Evolutionary conservation across 2,888 invertebrate genomes (phyloP).

Genomic region (Lasioglossum villosulum): DNA sequence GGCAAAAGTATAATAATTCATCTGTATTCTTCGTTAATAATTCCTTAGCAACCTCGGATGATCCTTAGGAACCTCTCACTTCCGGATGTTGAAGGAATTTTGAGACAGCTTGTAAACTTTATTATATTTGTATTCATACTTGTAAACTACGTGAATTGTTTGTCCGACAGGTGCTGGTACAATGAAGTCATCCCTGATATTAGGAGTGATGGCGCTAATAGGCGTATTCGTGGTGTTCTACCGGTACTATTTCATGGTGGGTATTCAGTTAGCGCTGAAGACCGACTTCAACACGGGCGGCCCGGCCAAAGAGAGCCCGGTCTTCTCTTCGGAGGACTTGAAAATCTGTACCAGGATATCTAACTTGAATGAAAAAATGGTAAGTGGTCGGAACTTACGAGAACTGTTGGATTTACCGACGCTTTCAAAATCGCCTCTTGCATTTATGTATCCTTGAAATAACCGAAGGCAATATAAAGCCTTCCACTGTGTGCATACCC

Average conservation of each 20-base stretch:
- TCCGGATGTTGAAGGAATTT: too few relatives aligned
- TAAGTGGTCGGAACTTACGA: slow-evolving; percentile 36
- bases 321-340: slow-evolving; percentile 73
- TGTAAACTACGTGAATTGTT: neutral
- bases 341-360: slow-evolving; percentile 69
- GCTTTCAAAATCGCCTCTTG: too few relatives aligned
- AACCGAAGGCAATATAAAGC: too few relatives aligned
- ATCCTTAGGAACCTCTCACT: too few relatives aligned
- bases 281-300: slow-evolving; percentile 75
- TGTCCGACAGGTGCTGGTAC: slow-evolving; percentile 68
- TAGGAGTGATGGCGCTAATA: slow-evolving; percentile 88
- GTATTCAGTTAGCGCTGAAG: slow-evolving; percentile 79
- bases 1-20: too few relatives aligned
- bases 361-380: slow-evolving; percentile 77
- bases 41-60: too few relatives aligned
- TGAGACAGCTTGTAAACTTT: too few relatives aligned
- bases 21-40: too few relatives aligned
- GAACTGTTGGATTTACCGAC: too few relatives aligned
- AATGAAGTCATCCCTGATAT: slow-evolving; percentile 87
- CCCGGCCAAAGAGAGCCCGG: slow-evolving; percentile 70
- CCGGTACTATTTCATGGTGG: slow-evolving; percentile 88
- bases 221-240: slow-evolving; percentile 88
- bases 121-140: too few relatives aligned
- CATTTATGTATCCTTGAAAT: too few relatives aligned
- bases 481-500: too few relatives aligned